Percentiles rank a stretch among this genome's conserved stretches.
phyloP scores from a whole-genome alignment of 2,797 vertebrate species.

The Ara ararauna region DNA sequence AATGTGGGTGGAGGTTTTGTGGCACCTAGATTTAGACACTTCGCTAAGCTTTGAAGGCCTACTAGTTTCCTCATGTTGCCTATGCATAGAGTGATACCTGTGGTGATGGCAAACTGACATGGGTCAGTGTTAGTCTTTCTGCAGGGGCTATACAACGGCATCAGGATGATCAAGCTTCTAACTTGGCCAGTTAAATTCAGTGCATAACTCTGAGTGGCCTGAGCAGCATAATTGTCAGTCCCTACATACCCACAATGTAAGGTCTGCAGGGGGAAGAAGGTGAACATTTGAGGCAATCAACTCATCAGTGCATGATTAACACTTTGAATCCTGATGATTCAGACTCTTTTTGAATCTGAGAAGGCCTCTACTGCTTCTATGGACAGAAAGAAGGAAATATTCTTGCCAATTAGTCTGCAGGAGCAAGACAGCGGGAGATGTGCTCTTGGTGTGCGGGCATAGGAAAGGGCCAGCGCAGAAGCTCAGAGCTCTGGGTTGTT shows the following conservation, averaged over 20 bases:
- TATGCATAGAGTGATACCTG: neutral
- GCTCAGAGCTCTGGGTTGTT: neutral
- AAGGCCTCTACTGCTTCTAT: neutral
- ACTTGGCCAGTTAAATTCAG: neutral
- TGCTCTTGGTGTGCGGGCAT: neutral
- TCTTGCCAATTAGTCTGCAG: neutral
- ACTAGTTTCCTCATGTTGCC: neutral
- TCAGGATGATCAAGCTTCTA: neutral
- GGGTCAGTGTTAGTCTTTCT: neutral
- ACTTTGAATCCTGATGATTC: neutral
- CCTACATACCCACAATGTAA: rapidly evolving
- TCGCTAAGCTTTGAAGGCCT: neutral
- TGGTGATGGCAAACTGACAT: neutral
- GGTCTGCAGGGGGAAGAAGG: neutral
- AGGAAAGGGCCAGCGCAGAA: neutral
- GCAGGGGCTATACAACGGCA: neutral
- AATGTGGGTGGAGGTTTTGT: neutral
- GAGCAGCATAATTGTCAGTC: neutral
- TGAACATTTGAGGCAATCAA: neutral
- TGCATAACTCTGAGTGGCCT: neutral
- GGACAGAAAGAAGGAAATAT: neutral
- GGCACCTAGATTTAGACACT: neutral
- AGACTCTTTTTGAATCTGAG: neutral
- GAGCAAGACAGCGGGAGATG: neutral
- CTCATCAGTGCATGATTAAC: neutral